Conservation (phyloP, 1,140 invertebrate species). For the Ostrea denselamellosa region DNA sequence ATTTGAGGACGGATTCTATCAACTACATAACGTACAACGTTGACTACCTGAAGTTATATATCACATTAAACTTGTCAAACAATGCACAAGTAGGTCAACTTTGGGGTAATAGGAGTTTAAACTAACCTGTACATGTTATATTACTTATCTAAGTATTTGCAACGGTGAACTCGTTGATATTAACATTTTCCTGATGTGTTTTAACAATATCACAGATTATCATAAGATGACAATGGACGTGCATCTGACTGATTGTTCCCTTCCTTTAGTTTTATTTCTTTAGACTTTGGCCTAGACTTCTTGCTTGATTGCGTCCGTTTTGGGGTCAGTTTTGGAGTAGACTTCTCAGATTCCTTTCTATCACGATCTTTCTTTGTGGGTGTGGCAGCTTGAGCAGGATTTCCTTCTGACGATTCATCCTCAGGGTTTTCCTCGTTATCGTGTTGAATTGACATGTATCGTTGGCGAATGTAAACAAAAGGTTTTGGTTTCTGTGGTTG, state of each 20-base stretch:
- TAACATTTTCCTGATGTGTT: not conserved
- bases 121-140: no score
- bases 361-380: not conserved
- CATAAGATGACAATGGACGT: not conserved
- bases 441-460: slow-evolving; percentile 73
- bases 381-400: not conserved
- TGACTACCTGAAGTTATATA: not conserved
- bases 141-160: no score
- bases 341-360: not conserved
- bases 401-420: not conserved
- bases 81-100: not conserved
- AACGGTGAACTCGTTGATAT: not conserved
- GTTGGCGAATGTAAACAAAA: slow-evolving; percentile 73
- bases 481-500: slow-evolving; percentile 66
- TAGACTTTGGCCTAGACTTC: slow-evolving; percentile 13
- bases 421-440: slow-evolving; percentile 67
- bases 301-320: not conserved
- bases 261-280: not conserved
- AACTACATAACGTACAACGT: not conserved
- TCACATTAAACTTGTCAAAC: not conserved
- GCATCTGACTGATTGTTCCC: not conserved
- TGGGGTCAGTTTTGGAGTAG: not conserved
- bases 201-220: not conserved
- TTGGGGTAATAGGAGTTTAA: no score
- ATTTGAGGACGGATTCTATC: slow-evolving; percentile 1